Base-by-base conservation (phyloP, 2,888 invertebrate genomes). In the Amaurobius ferox region DNA sequence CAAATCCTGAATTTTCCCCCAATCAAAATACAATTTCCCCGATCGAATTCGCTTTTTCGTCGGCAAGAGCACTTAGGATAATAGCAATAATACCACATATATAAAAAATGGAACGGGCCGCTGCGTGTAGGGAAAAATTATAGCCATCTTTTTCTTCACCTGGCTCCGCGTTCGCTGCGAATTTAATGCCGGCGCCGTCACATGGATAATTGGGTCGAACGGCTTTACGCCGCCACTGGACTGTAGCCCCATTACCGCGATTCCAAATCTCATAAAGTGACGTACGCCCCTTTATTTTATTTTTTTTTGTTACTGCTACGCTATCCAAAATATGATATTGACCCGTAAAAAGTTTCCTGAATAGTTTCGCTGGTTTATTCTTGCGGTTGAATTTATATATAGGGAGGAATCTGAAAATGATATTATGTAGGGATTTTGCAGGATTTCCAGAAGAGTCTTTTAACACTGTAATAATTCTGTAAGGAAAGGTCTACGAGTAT, bases 131-230 rank as follows among this genome's bases (percentile, higher is more conserved):
- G 16, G 16, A 44, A 44, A 44, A 9, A 44, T 16, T 44, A 16
- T 16, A 16, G 44, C 44, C 44, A 44, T 44, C n/a, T 44, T 16
- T 7, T 16, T 16, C 9, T 16, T 7, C 2, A 44, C n/a, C 44
- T 44, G 44, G 44, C n/a, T 44, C 11, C 16, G 44, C 16, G 44
- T 16, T 44, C n/a, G 44, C 9, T 13, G 44, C 2, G n/a, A 16
- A 44, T 83, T 83, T 83, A 83, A 83, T 83, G 76, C 70, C 44
- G 48, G n/a, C 70, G 32, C 71, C 76, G 70, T 70, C 70, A 44
- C 70, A 76, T 48, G 83, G 83, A 83, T 83, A 83, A 83, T 83
- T 83, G 76, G 76, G 62, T 71, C 32, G 83, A 77, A 71, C 77
- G 73, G 77, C 77, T 71, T 77, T 66, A 64, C 29, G 44, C 44